These are phyloP conservation scores for Neoitamus cyanurus DNA, from an alignment of 2,888 invertebrate species.

Conservation along the genomic window DNA sequence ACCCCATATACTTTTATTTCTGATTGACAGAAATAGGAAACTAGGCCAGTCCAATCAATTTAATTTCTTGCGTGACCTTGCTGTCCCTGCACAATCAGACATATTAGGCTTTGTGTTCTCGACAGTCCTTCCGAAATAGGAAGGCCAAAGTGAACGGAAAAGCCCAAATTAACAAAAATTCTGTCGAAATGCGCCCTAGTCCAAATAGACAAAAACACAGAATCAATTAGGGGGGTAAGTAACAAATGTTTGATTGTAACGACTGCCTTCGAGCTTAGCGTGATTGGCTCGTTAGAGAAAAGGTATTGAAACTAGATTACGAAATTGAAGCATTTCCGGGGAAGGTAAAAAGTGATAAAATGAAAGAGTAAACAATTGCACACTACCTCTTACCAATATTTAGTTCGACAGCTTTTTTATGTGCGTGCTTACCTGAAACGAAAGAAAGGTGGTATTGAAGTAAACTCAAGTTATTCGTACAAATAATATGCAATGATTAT, in stretches of 20 bases:
- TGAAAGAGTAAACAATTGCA: not conserved
- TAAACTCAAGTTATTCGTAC: not conserved
- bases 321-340: not conserved
- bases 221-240: not conserved
- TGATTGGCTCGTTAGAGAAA: not conserved
- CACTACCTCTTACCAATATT: not conserved
- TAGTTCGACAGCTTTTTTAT: not conserved
- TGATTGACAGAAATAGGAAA: not conserved
- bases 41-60: not conserved
- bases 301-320: not conserved
- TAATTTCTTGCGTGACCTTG: not conserved
- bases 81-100: not conserved
- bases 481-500: not conserved
- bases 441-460: not conserved
- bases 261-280: not conserved
- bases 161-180: not conserved
- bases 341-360: not conserved
- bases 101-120: not conserved
- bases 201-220: not conserved
- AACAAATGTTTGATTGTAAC: not conserved
- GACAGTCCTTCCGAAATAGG: not conserved
- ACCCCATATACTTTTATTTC: not conserved
- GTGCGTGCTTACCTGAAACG: not conserved
- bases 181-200: not conserved
- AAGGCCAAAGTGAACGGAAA: not conserved